A percentile compares a stretch with the other conserved stretches of the same genome.
These are phyloP conservation scores for Spodoptera exigua DNA, from an alignment of 2,888 invertebrate species.

Conservation along the genomic window DNA sequence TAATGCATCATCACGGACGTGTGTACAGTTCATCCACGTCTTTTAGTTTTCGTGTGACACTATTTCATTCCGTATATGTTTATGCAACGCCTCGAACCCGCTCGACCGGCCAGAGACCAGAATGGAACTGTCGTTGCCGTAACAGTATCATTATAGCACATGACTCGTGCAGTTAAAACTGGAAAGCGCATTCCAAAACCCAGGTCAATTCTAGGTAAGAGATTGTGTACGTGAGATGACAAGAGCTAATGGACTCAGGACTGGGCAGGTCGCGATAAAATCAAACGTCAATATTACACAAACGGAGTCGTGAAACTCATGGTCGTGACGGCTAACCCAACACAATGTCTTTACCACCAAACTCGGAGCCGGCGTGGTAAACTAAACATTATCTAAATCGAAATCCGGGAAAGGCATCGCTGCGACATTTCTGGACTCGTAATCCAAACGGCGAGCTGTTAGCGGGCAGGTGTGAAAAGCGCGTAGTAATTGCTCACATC, in stretches of 20 bases:
- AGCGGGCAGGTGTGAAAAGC: slow-evolving; percentile 86
- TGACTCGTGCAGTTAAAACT: slow-evolving; percentile 23
- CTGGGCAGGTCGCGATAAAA: slow-evolving; percentile 60
- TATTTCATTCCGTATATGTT: slow-evolving; percentile 24
- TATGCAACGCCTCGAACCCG: slow-evolving; percentile 24
- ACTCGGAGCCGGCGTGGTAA: slow-evolving; percentile 52
- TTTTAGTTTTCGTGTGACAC: slow-evolving; percentile 10
- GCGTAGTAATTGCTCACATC: slow-evolving; percentile 76
- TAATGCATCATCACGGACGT: slow-evolving; percentile 1
- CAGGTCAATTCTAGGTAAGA: slow-evolving; percentile 36
- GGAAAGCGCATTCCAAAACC: slow-evolving; percentile 25
- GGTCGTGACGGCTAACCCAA: slow-evolving; percentile 64
- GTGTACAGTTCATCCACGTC: background rate
- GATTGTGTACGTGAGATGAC: slow-evolving; percentile 48
- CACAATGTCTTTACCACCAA: slow-evolving; percentile 60
- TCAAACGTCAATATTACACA: slow-evolving; percentile 64
- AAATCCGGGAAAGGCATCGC: slow-evolving; percentile 67
- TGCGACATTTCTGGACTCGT: slow-evolving; percentile 78
- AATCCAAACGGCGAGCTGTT: slow-evolving; percentile 74
- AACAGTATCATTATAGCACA: slow-evolving; percentile 29
- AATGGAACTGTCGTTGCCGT: slow-evolving; percentile 19
- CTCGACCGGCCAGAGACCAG: slow-evolving; percentile 4
- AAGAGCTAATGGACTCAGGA: slow-evolving; percentile 58
- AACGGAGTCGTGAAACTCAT: slow-evolving; percentile 46
- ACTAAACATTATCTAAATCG: slow-evolving; percentile 61